A percentile compares a stretch with the other conserved stretches of the same genome.
phyloP scores from a whole-genome alignment of 2,113 vertebrate species.

The Lucifuga dentata region DNA sequence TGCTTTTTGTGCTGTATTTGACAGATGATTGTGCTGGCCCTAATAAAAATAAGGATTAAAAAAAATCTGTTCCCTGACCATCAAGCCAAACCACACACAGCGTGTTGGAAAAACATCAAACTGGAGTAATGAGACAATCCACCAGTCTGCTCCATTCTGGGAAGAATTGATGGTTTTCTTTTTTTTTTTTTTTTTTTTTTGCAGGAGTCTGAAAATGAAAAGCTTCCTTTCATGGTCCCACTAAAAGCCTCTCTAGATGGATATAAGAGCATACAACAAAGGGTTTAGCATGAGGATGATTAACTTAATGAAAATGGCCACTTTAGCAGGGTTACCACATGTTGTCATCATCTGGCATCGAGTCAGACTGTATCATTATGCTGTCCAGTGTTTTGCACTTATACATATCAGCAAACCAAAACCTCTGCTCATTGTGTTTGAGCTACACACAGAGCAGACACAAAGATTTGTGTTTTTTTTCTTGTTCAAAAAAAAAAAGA shows the following conservation, averaged over 20 bases:
- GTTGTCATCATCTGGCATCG: slow-evolving; percentile 21
- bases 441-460: slow-evolving; percentile 42
- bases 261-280: not conserved
- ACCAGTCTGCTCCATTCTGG: not conserved
- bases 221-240: slow-evolving; percentile 3
- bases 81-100: not conserved
- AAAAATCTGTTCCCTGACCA: not conserved
- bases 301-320: slow-evolving; percentile 34
- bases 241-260: slow-evolving; percentile 31
- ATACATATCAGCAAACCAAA: slow-evolving; percentile 20
- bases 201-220: not conserved
- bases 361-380: not conserved
- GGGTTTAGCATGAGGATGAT: not conserved
- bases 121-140: not conserved
- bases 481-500: slow-evolving; percentile 55
- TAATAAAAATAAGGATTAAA: too few species aligned
- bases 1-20: not conserved
- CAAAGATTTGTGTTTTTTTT: slow-evolving; percentile 56
- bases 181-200: not conserved
- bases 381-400: not conserved
- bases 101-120: not conserved
- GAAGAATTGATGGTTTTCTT: not conserved
- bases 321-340: too few species aligned
- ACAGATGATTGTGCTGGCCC: not conserved
- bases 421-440: slow-evolving; percentile 16